Evolutionary conservation across 2,888 invertebrate species (phyloP).

Genomic region (Dynastes hyllus): DNA sequence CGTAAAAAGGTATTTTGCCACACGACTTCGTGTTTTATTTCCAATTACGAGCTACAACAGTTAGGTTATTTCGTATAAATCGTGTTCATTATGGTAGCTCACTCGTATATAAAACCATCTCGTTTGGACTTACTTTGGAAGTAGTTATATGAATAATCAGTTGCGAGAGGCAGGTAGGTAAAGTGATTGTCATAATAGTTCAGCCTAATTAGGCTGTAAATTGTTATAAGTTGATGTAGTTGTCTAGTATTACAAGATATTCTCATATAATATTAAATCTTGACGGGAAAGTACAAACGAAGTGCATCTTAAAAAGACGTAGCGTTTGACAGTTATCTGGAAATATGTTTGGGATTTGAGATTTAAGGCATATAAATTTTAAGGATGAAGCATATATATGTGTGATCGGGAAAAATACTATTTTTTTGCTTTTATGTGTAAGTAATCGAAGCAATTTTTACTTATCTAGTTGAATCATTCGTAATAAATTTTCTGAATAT

Average conservation of each 20-base stretch:
- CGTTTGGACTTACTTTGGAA: slow-evolving; percentile 6
- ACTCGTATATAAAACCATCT: slow-evolving; percentile 3
- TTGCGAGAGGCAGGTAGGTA: slow-evolving; percentile 19
- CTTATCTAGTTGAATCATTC: too few species aligned
- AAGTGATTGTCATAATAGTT: slow-evolving; percentile 13
- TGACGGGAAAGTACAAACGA: background rate
- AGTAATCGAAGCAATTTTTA: too few species aligned
- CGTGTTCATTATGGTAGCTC: slow-evolving; percentile 27
- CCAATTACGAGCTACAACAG: slow-evolving; percentile 32
- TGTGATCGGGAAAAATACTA: too few species aligned
- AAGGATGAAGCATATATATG: too few species aligned
- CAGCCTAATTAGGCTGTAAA: slow-evolving; percentile 20
- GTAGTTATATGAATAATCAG: slow-evolving; percentile 10
- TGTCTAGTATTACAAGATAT: slow-evolving; percentile 8
- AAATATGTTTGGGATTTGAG: too few species aligned
- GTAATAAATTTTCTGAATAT: too few species aligned
- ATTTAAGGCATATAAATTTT: too few species aligned
- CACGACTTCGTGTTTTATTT: slow-evolving; percentile 31
- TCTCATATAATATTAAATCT: slow-evolving; percentile 12
- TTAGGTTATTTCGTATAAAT: slow-evolving; percentile 31
- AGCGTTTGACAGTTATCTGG: too few species aligned
- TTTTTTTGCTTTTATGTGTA: too few species aligned
- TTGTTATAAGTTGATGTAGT: slow-evolving; percentile 33
- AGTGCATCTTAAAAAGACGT: too few species aligned
- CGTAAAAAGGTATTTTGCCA: slow-evolving; percentile 7